phyloP scores from a whole-genome alignment of 92 coral and sea anemone species.

The Desmophyllum pertusum region DNA sequence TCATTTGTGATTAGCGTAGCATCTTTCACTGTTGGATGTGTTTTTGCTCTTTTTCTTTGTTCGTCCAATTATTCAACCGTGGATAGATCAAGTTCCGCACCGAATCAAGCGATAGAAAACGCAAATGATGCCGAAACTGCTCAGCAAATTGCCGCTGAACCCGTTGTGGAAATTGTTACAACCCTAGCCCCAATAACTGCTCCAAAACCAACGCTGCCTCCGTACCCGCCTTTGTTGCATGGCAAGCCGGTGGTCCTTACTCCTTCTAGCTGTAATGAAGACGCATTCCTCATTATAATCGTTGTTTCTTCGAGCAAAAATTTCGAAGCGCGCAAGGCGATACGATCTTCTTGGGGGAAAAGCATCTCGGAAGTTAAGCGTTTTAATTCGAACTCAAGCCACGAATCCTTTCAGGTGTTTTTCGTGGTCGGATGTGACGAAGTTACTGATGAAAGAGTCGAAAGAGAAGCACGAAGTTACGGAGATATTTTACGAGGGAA shows the following conservation, averaged over 20 bases:
- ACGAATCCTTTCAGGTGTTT: constrained; percentile 54
- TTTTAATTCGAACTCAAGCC: constrained; percentile 4
- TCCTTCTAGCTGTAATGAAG: constrained; percentile 53
- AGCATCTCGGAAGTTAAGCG: constrained; percentile 41
- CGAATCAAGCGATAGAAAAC: neutral
- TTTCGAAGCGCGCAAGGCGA: constrained; percentile 78
- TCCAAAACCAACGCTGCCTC: constrained; percentile 36
- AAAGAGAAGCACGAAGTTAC: constrained; percentile 61
- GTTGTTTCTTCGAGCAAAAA: constrained; percentile 70
- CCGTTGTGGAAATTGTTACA: neutral
- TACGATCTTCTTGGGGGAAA: constrained; percentile 83
- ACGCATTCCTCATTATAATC: constrained; percentile 58
- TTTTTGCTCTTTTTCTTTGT: constrained; percentile 16
- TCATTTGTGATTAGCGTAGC: constrained; percentile 8
- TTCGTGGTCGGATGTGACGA: constrained; percentile 83
- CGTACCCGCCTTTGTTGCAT: constrained; percentile 63
- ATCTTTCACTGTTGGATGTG: constrained; percentile 18
- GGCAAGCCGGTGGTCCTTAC: constrained; percentile 54
- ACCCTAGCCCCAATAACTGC: neutral
- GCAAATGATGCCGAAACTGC: neutral
- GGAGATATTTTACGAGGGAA: constrained; percentile 77
- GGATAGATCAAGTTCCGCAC: neutral
- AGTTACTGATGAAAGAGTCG: constrained; percentile 65
- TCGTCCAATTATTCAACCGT: neutral
- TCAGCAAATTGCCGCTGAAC: neutral